Base-by-base conservation (phyloP, 2,797 vertebrate genomes). In the Fratercula arctica region DNA sequence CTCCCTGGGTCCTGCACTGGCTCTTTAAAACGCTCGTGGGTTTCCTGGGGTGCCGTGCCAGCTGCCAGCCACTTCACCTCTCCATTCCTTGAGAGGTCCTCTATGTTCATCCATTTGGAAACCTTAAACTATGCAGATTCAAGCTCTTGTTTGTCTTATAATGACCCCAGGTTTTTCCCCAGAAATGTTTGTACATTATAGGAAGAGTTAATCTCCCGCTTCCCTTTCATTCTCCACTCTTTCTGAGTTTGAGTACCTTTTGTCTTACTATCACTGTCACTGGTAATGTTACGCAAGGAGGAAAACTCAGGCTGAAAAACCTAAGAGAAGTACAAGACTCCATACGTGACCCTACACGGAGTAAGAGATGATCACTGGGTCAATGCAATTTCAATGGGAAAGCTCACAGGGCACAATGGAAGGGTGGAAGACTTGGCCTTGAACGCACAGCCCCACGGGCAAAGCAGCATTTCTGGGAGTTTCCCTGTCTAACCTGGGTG, bases 311-410 rank as follows among this genome's bases (percentile, higher is more conserved):
- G 21, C 43, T 90, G 50, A 63, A 85, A 64, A 93, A 75, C 2
- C 2, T 16, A 17, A 56, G 43, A 75, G 25, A 37, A 79, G 21
- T 33, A 51, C 14, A 68, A 39, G 20, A 23, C 37, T 64, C 20
- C 3, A 1, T 0, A 2, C 0, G 3, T 20, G 20, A 56, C 11
- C 31, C 66, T 76, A 45, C 7, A 16, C 0, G 0, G 24, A 61
- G 11, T 37, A 28, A 67, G 23, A 78, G 11, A 41, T 11, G 39
- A 57, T 10, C 37, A 24, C 18, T 10, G 39, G 11, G 54, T 45
- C 19, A 45, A 7, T 6, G 6, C 5, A 41, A 13, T 85, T 86
- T 43, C 59, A 41, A 3, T 66, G 66, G n/a, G n/a, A 81, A 82
- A 59, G 1, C 8, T 84, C 45, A 16, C 28, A n/a, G 51, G 37